These are phyloP conservation scores for Anoplophora glabripennis DNA, from an alignment of 1,140 invertebrate species.

Conservation along the genomic window DNA sequence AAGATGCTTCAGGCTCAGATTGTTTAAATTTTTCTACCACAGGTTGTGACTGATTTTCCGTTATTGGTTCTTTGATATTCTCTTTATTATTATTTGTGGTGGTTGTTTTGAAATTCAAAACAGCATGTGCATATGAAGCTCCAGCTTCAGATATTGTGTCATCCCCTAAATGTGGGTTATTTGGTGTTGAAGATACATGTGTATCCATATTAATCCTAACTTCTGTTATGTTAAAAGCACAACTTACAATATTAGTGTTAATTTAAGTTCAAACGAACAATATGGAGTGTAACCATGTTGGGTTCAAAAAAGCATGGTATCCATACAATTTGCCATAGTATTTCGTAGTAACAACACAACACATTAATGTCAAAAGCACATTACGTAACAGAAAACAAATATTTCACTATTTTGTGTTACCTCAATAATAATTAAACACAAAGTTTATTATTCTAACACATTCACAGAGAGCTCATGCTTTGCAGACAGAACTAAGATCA, in stretches of 20 bases:
- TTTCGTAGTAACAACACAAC: conserved; percentile 11
- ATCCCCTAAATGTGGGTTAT: conserved; percentile 24
- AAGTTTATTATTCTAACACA: too few species aligned
- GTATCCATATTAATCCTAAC: conserved; percentile 34
- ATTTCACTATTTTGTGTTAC: too few species aligned
- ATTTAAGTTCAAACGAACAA: conserved; percentile 37
- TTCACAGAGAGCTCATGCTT: too few species aligned
- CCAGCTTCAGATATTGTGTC: conserved; percentile 26
- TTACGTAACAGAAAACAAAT: too few species aligned
- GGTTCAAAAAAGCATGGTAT: conserved; percentile 44
- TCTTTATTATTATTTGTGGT: conserved; percentile 33
- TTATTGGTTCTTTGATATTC: conserved; percentile 30
- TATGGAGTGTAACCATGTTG: conserved; percentile 47
- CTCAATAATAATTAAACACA: too few species aligned
- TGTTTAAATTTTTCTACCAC: conserved; percentile 22
- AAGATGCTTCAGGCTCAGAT: conserved; percentile 9
- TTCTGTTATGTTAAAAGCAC: conserved; percentile 15
- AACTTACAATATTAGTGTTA: conserved; percentile 25
- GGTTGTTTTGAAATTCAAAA: conserved; percentile 41
- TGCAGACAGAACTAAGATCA: too few species aligned
- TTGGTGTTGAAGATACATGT: conserved; percentile 25
- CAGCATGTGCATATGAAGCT: conserved; percentile 45
- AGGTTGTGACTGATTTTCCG: conserved; percentile 21
- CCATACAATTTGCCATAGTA: conserved; percentile 11
- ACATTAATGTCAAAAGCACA: conserved; percentile 13